phyloP scores from a whole-genome alignment of 2,113 vertebrate genomes.

The Clarias batrachus region DNA sequence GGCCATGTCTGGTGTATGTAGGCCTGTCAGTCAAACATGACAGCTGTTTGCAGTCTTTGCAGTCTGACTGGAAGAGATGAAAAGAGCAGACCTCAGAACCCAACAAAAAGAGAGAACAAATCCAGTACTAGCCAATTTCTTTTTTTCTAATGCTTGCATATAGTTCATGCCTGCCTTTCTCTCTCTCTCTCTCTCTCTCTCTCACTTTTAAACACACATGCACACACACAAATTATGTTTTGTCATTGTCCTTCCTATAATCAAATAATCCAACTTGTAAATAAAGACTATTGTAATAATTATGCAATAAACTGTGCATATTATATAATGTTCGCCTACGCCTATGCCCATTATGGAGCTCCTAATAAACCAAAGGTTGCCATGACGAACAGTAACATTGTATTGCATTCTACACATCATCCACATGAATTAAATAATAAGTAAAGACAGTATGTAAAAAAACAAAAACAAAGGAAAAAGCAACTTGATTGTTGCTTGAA shows the following conservation, averaged over 20 bases:
- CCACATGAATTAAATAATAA: neutral
- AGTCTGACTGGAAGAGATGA: slow-evolving; percentile 69
- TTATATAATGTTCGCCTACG: neutral
- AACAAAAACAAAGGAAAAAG: neutral
- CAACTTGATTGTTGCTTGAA: neutral
- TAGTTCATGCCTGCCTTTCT: neutral
- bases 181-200: neutral
- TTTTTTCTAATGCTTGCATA: slow-evolving; percentile 51
- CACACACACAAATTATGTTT: slow-evolving; percentile 26
- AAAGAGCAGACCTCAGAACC: slow-evolving; percentile 65
- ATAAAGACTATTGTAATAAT: neutral
- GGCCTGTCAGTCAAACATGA: slow-evolving; percentile 75
- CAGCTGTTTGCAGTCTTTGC: slow-evolving; percentile 76
- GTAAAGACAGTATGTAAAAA: neutral
- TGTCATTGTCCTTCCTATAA: neutral
- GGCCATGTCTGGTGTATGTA: slow-evolving; percentile 59
- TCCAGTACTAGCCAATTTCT: slow-evolving; percentile 63
- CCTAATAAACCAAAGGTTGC: neutral
- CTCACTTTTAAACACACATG: slow-evolving; percentile 25
- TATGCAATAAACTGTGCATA: neutral
- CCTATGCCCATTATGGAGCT: neutral
- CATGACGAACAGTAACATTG: neutral
- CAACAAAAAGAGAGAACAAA: slow-evolving; percentile 37
- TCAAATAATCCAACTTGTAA: neutral
- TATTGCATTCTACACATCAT: neutral